Conservation (phyloP, 1,140 invertebrate genomes). For the Trichonephila clavata region DNA sequence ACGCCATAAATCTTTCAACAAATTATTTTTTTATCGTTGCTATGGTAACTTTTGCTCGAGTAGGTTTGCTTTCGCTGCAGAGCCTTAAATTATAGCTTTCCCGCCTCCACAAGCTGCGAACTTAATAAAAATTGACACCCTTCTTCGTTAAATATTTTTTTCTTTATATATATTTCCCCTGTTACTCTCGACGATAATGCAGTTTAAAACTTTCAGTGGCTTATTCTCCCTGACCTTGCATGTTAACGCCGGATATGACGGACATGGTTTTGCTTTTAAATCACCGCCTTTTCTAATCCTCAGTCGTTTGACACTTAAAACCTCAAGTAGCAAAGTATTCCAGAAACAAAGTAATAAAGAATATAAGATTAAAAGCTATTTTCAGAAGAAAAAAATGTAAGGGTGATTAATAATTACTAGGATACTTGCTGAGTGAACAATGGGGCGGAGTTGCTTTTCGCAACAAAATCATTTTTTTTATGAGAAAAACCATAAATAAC, state of each 20-base stretch:
- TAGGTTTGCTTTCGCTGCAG: background rate
- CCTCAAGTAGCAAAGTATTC: background rate
- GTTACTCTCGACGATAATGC: background rate
- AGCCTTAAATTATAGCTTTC: background rate
- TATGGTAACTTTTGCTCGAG: background rate
- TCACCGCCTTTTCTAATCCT: background rate
- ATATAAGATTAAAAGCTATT: background rate
- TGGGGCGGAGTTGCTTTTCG: background rate
- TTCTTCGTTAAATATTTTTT: background rate
- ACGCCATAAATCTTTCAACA: background rate
- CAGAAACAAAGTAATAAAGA: background rate
- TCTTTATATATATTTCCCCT: background rate
- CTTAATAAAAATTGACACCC: constrained; percentile 30
- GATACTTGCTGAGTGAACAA: background rate
- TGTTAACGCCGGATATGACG: background rate
- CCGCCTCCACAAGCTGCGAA: background rate
- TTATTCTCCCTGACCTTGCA: background rate
- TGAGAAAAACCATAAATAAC: background rate
- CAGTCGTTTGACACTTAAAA: background rate
- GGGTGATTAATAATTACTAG: background rate
- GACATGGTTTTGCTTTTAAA: constrained; percentile 35
- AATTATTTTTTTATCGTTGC: background rate
- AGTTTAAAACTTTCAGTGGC: background rate
- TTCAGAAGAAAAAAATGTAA: background rate
- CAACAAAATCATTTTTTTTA: background rate